Conservation (phyloP, 2,113 vertebrate species). For the Cebidichthys violaceus region DNA sequence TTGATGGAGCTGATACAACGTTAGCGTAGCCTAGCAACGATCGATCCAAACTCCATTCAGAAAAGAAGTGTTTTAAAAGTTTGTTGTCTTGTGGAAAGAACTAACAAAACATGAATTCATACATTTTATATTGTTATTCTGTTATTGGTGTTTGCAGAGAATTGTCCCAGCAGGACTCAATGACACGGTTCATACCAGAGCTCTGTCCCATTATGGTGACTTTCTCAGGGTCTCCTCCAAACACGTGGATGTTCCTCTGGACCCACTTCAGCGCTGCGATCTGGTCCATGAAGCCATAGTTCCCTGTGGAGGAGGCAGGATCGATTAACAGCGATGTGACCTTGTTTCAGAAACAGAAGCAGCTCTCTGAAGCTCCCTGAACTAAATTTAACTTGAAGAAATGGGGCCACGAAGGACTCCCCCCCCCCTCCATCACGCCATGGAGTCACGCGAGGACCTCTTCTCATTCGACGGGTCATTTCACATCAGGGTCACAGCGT, state of each 20-base stretch:
- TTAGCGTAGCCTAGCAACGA: too few species aligned
- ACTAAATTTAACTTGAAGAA: constrained; percentile 61
- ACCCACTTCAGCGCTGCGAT: constrained; percentile 85
- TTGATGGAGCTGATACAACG: too few species aligned
- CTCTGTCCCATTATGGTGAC: constrained; percentile 87
- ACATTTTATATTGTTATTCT: too few species aligned
- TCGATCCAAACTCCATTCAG: too few species aligned
- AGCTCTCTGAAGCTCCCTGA: neutral
- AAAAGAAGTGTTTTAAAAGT: too few species aligned
- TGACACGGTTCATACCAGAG: constrained; percentile 74
- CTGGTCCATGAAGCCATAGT: constrained; percentile 88
- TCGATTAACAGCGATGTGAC: constrained; percentile 31
- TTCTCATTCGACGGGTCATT: constrained; percentile 31
- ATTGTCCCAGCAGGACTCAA: neutral
- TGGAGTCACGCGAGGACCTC: neutral
- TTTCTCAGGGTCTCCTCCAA: constrained; percentile 84
- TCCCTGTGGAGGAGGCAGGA: constrained; percentile 68
- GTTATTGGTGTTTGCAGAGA: too few species aligned
- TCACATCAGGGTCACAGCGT: constrained; percentile 41
- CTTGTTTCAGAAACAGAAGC: constrained; percentile 55
- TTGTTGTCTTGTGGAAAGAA: too few species aligned
- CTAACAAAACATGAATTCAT: too few species aligned
- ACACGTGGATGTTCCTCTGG: constrained; percentile 83
- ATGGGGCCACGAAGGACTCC: constrained; percentile 13
- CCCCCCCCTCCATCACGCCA: constrained; percentile 17